Evolutionary conservation across 2,888 invertebrate genomes (phyloP).

Genomic region (Drosophila tripunctata): DNA sequence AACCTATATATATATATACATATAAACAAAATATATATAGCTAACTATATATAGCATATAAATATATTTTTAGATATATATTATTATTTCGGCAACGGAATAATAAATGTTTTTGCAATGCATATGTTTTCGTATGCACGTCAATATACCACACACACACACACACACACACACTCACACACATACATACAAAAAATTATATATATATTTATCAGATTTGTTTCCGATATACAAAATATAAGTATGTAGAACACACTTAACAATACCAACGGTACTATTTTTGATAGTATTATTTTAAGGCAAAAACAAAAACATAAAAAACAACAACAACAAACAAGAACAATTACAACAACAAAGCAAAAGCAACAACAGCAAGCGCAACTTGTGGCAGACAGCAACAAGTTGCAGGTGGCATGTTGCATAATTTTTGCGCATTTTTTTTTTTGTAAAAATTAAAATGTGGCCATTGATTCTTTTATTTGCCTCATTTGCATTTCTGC

Average conservation of each 20-base stretch:
- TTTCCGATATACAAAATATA: conserved; percentile 47
- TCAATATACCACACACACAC: conserved; percentile 60
- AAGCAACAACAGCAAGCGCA: too few species aligned
- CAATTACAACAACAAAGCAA: conserved; percentile 40
- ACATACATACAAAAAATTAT: conserved; percentile 56
- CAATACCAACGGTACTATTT: conserved; percentile 69
- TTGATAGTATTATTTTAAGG: conserved; percentile 80
- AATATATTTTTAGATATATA: conserved; percentile 78
- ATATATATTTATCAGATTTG: conserved; percentile 54
- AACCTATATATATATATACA: conserved; percentile 64
- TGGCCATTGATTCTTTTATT: conserved; percentile 74
- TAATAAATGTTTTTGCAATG: conserved; percentile 78
- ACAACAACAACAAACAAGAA: conserved; percentile 49
- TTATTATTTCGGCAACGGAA: conserved; percentile 76
- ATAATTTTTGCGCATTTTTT: conserved; percentile 20
- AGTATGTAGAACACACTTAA: conserved; percentile 65
- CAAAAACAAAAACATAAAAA: conserved; percentile 65
- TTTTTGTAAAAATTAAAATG: conserved; percentile 4
- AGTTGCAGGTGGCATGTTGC: conserved; percentile 5
- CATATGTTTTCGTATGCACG: conserved; percentile 84
- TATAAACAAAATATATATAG: conserved; percentile 59
- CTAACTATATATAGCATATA: conserved; percentile 74
- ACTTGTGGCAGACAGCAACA: too few species aligned
- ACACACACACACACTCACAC: conserved; percentile 7
- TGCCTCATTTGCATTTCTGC: conserved; percentile 75